Evolutionary conservation across 2,113 vertebrate species (phyloP), one percentile per base, ranked within the genome.

Genomic region (Penelope pileata): DNA sequence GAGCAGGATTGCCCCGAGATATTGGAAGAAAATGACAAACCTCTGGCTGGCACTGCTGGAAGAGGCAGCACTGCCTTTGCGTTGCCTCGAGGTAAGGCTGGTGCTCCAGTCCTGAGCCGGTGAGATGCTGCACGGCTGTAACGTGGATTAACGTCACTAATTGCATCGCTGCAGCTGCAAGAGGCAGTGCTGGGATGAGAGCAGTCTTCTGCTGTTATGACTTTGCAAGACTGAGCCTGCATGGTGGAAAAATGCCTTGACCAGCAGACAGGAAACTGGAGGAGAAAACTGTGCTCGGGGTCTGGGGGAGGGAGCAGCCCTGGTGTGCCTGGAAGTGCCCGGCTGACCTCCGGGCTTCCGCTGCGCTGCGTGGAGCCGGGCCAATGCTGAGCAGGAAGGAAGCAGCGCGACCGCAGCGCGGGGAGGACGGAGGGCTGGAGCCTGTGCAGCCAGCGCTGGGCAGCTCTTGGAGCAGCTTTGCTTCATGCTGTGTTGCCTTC

Each of bases 241-340:
- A 1, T 0, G 0, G 53, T 79, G 81, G 59, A 83, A 86, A 75
- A 70, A 58, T 2, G 0, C 69, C 95, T 64, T 59, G 72, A 88
- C 78, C 78, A 78, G 74, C 76, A 91, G 96, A 96, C 93, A 94
- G 93, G 85, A 98, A 98, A 83, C 83, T 60, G 95, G 95, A 97
- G 94, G 90, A 88, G 83, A 94, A 88, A 79, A 91, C 93, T 69
- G 91, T 95, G 81, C 89, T 93, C 9, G 26, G 86, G 95, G 88
- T 96, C 73, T 93, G 76, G 83, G 95, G 92, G 64, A 86, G 48
- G 92, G 82, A 90, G 3, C 27, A 21, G 29, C 80, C 86, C 80
- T 16, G 62, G 21, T 24, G 83, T 50, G 16, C 10, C 9, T 90
- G 34, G 72, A 86, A 79, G 50, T 7, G 45, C 58, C 81, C 54